These are phyloP conservation scores for Siphlonurus alternatus DNA, from an alignment of 2,888 invertebrate species.

Conservation along the genomic window DNA sequence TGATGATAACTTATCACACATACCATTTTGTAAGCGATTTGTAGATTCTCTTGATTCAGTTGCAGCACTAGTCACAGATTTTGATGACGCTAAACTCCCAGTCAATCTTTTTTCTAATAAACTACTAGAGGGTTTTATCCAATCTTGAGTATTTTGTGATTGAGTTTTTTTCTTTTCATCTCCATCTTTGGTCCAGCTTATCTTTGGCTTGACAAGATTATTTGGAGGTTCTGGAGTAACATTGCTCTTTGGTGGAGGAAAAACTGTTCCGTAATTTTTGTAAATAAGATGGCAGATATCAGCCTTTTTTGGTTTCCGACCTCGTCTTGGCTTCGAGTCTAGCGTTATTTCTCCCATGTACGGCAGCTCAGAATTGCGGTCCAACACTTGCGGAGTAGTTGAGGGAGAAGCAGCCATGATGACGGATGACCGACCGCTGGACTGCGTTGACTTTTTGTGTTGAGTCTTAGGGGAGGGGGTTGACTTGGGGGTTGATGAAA, in stretches of 20 bases:
- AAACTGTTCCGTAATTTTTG: conserved; percentile 77
- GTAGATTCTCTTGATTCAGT: background rate
- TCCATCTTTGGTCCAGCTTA: background rate
- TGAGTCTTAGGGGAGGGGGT: conserved; percentile 1
- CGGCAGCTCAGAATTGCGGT: conserved; percentile 52
- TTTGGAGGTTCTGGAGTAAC: background rate
- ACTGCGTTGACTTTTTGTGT: background rate
- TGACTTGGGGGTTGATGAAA: conserved; percentile 4
- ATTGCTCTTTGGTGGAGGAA: conserved; percentile 30
- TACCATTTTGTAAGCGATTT: background rate
- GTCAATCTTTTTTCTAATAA: conserved; percentile 50
- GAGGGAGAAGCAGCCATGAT: conserved; percentile 15
- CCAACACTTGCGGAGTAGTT: conserved; percentile 26
- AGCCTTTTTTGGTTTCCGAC: conserved; percentile 79
- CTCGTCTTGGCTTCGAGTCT: conserved; percentile 69
- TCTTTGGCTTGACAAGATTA: background rate
- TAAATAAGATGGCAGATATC: conserved; percentile 84
- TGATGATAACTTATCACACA: background rate
- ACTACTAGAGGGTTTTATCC: conserved; percentile 29
- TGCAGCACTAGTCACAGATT: background rate
- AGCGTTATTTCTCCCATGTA: conserved; percentile 88
- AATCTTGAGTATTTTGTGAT: conserved; percentile 12
- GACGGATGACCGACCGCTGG: conserved; percentile 11
- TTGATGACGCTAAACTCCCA: background rate
- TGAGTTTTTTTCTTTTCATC: conserved; percentile 13